phyloP scores from a whole-genome alignment of 2,113 vertebrate genomes.

The Corythoichthys intestinalis region DNA sequence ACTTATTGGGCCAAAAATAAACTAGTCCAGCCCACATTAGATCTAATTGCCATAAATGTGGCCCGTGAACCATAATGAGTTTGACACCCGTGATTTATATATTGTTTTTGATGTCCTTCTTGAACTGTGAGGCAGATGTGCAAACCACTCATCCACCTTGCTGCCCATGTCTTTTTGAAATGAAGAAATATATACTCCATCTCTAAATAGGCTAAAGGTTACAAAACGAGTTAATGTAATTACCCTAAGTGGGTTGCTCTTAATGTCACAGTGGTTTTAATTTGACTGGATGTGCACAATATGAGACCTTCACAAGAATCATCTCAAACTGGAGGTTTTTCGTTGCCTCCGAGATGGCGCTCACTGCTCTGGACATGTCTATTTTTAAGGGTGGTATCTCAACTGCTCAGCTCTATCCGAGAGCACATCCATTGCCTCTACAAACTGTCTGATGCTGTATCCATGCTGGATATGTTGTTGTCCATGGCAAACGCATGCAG shows the following conservation, averaged over 20 bases:
- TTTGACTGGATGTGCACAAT: background rate
- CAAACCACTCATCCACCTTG: no score
- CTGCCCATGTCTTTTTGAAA: background rate
- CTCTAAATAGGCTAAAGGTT: background rate
- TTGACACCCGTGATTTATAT: no score
- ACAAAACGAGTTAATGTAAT: background rate
- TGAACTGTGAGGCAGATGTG: no score
- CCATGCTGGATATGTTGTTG: constrained; percentile 95
- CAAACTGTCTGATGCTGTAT: constrained; percentile 91
- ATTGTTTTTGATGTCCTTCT: no score
- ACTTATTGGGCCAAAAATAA: no score
- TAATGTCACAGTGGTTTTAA: background rate
- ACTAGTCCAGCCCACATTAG: no score
- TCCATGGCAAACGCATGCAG: constrained; percentile 90
- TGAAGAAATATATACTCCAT: background rate
- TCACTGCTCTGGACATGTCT: constrained; percentile 29
- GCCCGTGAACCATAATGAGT: no score
- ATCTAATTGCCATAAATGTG: no score
- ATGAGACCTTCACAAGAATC: background rate
- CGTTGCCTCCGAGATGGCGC: background rate
- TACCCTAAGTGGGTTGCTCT: background rate
- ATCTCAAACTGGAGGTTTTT: background rate
- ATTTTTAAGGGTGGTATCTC: constrained; percentile 83
- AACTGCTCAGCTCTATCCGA: constrained; percentile 83
- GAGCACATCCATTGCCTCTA: constrained; percentile 91